Evolutionary conservation across 2,888 invertebrate genomes (phyloP).

Genomic region (Caenorhabditis angaria): DNA sequence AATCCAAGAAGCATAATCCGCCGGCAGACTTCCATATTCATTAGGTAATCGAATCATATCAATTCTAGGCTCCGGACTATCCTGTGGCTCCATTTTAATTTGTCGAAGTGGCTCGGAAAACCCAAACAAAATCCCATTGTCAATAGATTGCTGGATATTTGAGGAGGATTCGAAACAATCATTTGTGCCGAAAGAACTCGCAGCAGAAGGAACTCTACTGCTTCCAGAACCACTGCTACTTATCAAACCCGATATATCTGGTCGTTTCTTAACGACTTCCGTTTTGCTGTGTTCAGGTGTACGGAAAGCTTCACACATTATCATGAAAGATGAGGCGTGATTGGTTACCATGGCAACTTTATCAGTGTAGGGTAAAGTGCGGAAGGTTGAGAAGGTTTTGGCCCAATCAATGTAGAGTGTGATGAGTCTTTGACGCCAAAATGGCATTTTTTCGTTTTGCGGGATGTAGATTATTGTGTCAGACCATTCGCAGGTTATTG

Average conservation of each 20-base stretch:
- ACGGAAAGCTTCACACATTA: conserved; percentile 71
- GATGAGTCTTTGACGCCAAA: conserved; percentile 69
- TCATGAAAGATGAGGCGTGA: conserved; percentile 70
- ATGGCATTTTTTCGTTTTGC: conserved; percentile 65
- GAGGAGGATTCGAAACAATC: conserved; percentile 6
- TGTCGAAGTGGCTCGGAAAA: conserved; percentile 20
- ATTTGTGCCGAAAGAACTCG: conserved; percentile 11
- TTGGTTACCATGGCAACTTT: conserved; percentile 70
- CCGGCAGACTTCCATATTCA: conserved; percentile 57
- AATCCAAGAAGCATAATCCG: conserved; percentile 53
- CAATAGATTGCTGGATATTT: conserved; percentile 31
- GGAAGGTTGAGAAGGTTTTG: conserved; percentile 67
- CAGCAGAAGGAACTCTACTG: conserved; percentile 32
- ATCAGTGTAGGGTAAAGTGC: conserved; percentile 68
- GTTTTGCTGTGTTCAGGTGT: conserved; percentile 65
- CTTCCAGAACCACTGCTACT: conserved; percentile 33
- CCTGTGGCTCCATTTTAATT: conserved; percentile 40
- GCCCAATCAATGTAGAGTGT: conserved; percentile 71
- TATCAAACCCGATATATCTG: conserved; percentile 25
- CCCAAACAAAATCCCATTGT: conserved; percentile 31
- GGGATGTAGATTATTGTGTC: conserved; percentile 60
- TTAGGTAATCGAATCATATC: conserved; percentile 59
- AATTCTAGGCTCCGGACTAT: conserved; percentile 24
- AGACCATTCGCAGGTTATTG: conserved; percentile 65
- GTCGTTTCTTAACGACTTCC: conserved; percentile 26